Evolutionary conservation across 2,888 invertebrate species (phyloP).

Genomic region (Odontothrips loti): DNA sequence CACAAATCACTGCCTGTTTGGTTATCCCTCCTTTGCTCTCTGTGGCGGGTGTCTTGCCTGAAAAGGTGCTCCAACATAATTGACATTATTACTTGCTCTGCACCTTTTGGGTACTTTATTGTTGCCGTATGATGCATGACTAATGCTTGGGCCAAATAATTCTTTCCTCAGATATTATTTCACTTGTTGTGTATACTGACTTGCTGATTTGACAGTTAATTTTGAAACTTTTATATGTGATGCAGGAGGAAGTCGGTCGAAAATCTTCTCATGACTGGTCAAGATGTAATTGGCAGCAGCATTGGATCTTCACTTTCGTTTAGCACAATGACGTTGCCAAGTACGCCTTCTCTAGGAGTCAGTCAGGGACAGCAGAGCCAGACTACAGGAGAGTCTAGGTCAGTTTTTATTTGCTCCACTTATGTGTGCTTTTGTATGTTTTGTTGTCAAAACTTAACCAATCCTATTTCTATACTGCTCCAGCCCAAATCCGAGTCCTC

Average conservation of each 20-base stretch:
- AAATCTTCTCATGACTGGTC: slow-evolving; percentile 60
- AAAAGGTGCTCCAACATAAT: no score
- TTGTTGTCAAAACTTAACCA: neutral
- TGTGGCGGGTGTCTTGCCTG: no score
- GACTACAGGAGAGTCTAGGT: neutral
- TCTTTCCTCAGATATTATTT: neutral
- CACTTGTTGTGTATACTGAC: neutral
- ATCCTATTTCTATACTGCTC: neutral
- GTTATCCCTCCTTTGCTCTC: no score
- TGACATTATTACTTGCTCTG: no score
- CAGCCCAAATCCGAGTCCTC: slow-evolving; percentile 47
- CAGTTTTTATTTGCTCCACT: neutral
- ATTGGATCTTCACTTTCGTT: slow-evolving; percentile 60
- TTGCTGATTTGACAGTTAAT: neutral
- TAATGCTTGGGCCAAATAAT: neutral
- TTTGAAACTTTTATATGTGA: slow-evolving; percentile 31
- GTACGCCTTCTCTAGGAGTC: neutral
- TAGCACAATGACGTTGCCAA: slow-evolving; percentile 52
- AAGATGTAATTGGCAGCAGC: slow-evolving; percentile 61
- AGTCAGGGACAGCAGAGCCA: neutral
- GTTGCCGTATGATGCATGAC: neutral
- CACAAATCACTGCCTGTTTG: no score
- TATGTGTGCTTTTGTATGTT: neutral
- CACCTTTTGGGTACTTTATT: no score
- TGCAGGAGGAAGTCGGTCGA: slow-evolving; percentile 62